These are phyloP conservation scores for Muschampia plurimacula DNA, from an alignment of 2,888 invertebrate species.

Conservation along the genomic window DNA sequence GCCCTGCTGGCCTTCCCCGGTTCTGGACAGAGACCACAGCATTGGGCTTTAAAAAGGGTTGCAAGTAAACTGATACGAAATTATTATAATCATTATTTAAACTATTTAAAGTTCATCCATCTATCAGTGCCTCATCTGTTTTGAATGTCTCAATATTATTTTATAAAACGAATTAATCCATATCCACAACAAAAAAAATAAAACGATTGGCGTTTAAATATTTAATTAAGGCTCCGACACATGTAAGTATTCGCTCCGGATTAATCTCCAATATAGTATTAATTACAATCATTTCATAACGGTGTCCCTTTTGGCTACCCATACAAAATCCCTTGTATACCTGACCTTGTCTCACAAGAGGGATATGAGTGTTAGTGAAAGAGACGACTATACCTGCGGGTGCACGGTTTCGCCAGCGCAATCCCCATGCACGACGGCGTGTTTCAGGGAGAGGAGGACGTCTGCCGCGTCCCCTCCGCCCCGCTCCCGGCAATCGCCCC, in stretches of 20 bases:
- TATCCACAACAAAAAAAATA: background rate
- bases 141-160: no score
- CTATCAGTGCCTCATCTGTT: no score
- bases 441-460: constrained; percentile 94
- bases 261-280: constrained; percentile 59
- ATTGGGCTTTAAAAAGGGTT: no score
- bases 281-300: constrained; percentile 66
- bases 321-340: constrained; percentile 45
- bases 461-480: constrained; percentile 92
- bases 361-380: constrained; percentile 49
- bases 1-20: no score
- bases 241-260: constrained; percentile 34
- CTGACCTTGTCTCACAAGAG: constrained; percentile 27
- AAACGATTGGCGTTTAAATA: constrained; percentile 17
- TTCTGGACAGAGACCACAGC: no score
- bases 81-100: no score
- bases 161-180: background rate
- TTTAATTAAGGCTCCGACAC: constrained; percentile 24
- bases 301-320: constrained; percentile 46
- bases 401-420: constrained; percentile 80
- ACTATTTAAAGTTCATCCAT: no score
- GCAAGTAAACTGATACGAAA: no score
- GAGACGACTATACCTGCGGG: constrained; percentile 77
- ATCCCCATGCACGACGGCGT: constrained; percentile 94
- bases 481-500: constrained; percentile 84